Evolutionary conservation across 2,113 vertebrate species (phyloP).

Genomic region (Ictidomys tridecemlineatus): DNA sequence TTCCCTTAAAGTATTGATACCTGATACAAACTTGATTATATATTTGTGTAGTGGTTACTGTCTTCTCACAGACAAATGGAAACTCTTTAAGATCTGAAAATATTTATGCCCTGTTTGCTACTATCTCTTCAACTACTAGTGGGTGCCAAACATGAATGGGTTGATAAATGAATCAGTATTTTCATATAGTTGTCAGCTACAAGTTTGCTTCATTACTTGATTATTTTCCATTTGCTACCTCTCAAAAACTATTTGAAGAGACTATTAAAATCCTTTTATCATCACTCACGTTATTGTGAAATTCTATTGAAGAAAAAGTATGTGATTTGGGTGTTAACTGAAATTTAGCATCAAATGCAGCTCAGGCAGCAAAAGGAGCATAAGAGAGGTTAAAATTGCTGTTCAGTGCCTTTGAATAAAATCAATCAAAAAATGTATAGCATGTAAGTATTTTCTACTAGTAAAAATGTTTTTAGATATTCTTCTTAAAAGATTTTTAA

Average conservation of each 20-base stretch:
- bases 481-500: constrained; percentile 26
- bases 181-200: neutral
- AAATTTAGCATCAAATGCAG: neutral
- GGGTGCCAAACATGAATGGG: neutral
- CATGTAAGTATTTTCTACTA: constrained; percentile 33
- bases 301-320: constrained; percentile 28
- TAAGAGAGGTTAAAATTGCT: constrained; percentile 18
- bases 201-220: neutral
- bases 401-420: constrained; percentile 20
- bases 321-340: neutral
- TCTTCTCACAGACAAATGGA: neutral
- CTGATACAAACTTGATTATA: constrained; percentile 9
- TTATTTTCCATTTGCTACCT: neutral
- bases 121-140: neutral
- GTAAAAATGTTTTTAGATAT: neutral
- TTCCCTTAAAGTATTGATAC: neutral
- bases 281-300: neutral
- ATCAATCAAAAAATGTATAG: constrained; percentile 4
- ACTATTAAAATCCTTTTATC: neutral
- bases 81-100: neutral
- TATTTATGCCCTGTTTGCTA: neutral
- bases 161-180: neutral
- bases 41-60: constrained; percentile 13
- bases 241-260: neutral
- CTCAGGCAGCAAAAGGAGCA: neutral